Evolutionary conservation across 2,797 vertebrate genomes (phyloP), one percentile per base, ranked within the genome.

Genomic region (Picus viridis): DNA sequence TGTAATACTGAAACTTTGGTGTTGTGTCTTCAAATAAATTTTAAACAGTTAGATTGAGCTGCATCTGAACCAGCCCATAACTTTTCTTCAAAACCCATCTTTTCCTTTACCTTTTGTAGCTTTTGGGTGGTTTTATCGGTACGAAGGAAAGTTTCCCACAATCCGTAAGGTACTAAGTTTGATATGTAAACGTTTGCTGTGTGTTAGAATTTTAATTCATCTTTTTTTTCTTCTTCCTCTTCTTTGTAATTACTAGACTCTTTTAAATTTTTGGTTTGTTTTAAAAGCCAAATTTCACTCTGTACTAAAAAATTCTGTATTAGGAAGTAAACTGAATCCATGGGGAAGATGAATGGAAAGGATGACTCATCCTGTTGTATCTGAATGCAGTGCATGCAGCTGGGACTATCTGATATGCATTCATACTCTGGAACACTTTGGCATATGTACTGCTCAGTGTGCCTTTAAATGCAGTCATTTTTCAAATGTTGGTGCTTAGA

Each of bases 121-220:
- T 36, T 99, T 99, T 97, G 99, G 98, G 96, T 99, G 99, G 99
- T 99, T 99, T 98, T 99, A 99, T 97, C 98, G 98, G 16, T 99
- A 99, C 17, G 99, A 99, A 90, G 99, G 99, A 96, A 99, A 99
- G 97, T 98, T 99, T 88, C 99, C 99, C 11, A 99, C 98, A 59
- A 96, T 99, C n/a, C 98, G 98, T 83, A 99, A 99, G 99, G 99
- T 99, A 99, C 95, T 79, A 54, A 43, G 88, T 97, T 85, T 90
- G 54, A 72, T n/a, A 20, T 29, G 59, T 92, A 53, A 72, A 56
- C 59, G 62, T 93, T 96, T 97, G 97, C 85, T 74, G 74, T 98
- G 97, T 32, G 12, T 89, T 96, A 92, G 67, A 39, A 34, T 76
- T 93, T 80, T 34, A 80, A 30, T 80, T 32, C 20, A 12, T 70